Percentiles rank a stretch among this genome's conserved stretches.
These are phyloP conservation scores for Gorsachius goisagi DNA, from an alignment of 2,113 vertebrate genomes.

Conservation along the genomic window DNA sequence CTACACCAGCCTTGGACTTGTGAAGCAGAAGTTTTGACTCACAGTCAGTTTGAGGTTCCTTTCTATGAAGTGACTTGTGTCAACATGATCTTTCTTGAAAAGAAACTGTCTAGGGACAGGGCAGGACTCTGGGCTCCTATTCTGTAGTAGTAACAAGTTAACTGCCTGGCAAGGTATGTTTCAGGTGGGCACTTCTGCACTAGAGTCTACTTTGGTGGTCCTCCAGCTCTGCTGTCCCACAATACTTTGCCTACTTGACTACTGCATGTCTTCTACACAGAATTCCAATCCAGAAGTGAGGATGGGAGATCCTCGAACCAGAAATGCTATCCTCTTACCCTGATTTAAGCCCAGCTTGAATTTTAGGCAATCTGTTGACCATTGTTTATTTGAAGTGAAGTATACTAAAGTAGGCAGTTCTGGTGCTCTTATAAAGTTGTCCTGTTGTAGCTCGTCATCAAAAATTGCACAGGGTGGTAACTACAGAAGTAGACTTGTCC, in stretches of 20 bases:
- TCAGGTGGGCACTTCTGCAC: neutral
- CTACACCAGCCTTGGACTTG: neutral
- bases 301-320: neutral
- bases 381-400: neutral
- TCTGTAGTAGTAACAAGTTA: neutral
- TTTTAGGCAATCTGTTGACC: neutral
- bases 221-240: neutral
- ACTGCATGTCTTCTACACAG: neutral
- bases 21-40: neutral
- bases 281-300: neutral
- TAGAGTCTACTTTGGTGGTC: neutral
- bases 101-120: neutral
- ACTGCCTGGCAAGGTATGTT: neutral
- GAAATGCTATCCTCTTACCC: neutral
- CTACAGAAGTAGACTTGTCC: neutral
- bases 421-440: neutral
- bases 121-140: neutral
- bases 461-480: neutral
- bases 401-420: neutral
- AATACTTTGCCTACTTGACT: neutral
- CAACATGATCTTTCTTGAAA: neutral
- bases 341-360: neutral
- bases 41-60: neutral
- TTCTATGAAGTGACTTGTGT: neutral
- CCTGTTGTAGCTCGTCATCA: neutral